A percentile compares a stretch with the other conserved stretches of the same genome.
phyloP scores from a whole-genome alignment of 64 coral and sea anemone genomes.

The Actinia tenebrosa region DNA sequence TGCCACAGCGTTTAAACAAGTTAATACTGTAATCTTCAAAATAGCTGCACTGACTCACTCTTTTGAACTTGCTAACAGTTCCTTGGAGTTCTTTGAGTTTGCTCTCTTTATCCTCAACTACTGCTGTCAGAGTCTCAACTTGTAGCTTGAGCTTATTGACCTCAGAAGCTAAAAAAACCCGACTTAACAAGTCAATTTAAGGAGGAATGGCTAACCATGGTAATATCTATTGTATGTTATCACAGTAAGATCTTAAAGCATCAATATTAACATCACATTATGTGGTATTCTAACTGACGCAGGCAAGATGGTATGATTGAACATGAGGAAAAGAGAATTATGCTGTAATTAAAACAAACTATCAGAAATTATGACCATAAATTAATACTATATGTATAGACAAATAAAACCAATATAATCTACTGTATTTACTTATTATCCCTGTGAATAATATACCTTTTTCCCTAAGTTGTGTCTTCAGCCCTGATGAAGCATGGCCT shows the following conservation, averaged over 20 bases:
- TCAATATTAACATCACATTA: no score
- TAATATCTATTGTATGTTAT: no score
- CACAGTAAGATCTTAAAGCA: no score
- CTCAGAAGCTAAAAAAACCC: conserved; percentile 80
- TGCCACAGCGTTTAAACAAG: no score
- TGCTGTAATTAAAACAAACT: no score
- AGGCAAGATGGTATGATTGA: no score
- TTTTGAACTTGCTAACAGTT: conserved; percentile 48
- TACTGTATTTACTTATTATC: not conserved
- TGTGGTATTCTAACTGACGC: no score
- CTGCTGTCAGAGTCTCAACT: conserved; percentile 76
- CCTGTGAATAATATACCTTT: conserved; percentile 46
- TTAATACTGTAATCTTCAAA: not conserved
- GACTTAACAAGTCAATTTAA: not conserved
- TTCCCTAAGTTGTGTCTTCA: conserved; percentile 90
- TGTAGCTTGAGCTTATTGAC: conserved; percentile 83
- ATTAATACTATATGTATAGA: no score
- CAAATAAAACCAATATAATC: not conserved
- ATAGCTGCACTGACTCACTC: conserved; percentile 35
- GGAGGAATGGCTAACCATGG: not conserved
- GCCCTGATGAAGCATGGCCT: conserved; percentile 58
- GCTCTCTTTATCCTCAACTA: conserved; percentile 70
- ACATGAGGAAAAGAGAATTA: no score
- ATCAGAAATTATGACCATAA: no score
- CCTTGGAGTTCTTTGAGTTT: conserved; percentile 68